phyloP scores from a whole-genome alignment of 2,113 vertebrate genomes.

The Rhea americana region DNA sequence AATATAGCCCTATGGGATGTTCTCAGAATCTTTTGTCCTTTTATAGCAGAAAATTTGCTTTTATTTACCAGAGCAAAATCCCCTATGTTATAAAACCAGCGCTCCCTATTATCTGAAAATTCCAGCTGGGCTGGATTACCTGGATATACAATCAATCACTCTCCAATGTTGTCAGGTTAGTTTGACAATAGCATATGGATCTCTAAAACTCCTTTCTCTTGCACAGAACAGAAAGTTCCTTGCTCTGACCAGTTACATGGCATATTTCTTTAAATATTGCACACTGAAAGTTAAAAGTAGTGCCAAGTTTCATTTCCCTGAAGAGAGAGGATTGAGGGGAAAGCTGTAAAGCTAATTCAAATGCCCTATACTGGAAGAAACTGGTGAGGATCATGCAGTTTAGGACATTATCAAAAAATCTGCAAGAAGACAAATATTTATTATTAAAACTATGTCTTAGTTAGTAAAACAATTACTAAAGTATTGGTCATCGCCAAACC shows the following conservation, averaged over 20 bases:
- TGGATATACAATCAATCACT: background rate
- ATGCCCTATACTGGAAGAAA: constrained; percentile 22
- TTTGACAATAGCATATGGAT: background rate
- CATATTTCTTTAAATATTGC: background rate
- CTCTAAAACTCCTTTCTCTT: background rate
- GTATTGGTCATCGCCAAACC: constrained; percentile 8
- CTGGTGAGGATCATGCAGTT: background rate
- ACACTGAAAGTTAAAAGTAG: background rate
- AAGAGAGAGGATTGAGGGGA: background rate
- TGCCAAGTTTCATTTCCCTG: constrained; percentile 32
- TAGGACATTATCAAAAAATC: background rate
- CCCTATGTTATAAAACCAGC: constrained; percentile 53
- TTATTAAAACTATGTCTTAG: background rate
- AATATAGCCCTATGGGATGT: constrained; percentile 68
- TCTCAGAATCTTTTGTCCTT: constrained; percentile 87
- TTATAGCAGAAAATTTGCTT: constrained; percentile 91
- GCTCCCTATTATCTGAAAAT: constrained; percentile 43
- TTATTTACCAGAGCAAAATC: constrained; percentile 80
- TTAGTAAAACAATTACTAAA: background rate
- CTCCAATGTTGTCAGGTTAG: background rate
- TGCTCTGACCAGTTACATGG: background rate
- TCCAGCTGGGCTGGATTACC: constrained; percentile 52
- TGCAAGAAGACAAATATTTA: background rate
- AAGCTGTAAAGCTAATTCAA: background rate
- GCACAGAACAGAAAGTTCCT: background rate